Base-by-base conservation (phyloP, 1,140 invertebrate genomes). In the Papilio helenus region DNA sequence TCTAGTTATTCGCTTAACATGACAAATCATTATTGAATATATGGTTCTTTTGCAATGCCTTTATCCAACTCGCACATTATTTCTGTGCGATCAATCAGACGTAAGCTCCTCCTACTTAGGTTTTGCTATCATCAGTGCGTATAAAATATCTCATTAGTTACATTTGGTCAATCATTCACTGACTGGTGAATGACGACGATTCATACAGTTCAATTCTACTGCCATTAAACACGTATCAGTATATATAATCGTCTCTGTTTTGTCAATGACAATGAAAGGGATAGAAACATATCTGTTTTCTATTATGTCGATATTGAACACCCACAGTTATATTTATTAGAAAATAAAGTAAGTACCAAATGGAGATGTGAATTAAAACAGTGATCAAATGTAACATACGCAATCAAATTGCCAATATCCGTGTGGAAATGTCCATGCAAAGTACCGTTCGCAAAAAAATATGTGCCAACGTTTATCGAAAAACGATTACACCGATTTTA, bases 401-500 rank as follows among this genome's bases (percentile, higher is more conserved):
- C 72, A 74, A 74, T 42, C 55, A 46, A 29, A 74, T 74, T 16
- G 26, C 26, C 58, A 18, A 76, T 81, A 78, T 78, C 76, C 74
- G 80, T 72, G 58, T 78, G 74, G 46, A 42, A 81, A 81, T 51
- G 76, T 78, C 42, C 74, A 78, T 49, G 42, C 79, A 77, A 77
- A 80, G 61, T 58, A 55, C 39, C 39, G 72, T 72, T 55, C 61
- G 29, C n/a, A 71, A 81, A 79, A 74, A 71, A 80, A 78, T 72
- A 77, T 77, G 80, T 78, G 76, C 51, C 44, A 61, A 79, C 79
- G 79, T 76, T 82, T 83, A 86, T 86, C 83, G 84, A 80, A 86
- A 86, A 84, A 79, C 84, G 80, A 84, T 86, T 84, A 86, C 80
- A 81, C 14, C 14, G 26, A 68, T 12, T 3, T 68, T 34, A 68